Evolutionary conservation across 2,888 invertebrate species (phyloP), one percentile per base, ranked within the genome.

Genomic region (Trissolcus japonicus): DNA sequence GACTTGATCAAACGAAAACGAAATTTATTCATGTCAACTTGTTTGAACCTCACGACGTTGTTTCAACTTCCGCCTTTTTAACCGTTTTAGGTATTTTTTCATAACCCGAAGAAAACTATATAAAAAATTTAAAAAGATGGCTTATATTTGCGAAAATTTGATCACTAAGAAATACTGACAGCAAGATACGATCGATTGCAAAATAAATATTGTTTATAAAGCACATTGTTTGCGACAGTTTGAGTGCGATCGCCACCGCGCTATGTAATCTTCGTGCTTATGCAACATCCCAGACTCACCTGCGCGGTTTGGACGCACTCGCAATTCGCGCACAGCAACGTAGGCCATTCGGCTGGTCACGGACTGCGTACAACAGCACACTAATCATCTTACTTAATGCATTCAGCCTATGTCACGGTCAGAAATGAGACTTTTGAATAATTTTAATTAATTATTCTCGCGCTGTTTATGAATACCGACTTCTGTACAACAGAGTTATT

Each of bases 271-370:
- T 76, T 67, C 55, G 48, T 41, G 67, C 62, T 78, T 80, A 76
- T 78, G 78, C 76, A 80, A 80, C 66, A 50, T 35, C 21, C n/a
- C 60, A 73, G 63, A 16, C 73, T 78, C 73, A 78, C 79, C 79
- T 77, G 77, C 68, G 63, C 71, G 68, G n/a, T 50, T 57, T 56
- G 66, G 53, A 61, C 51, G 56, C 62, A 67, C 46, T 76, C 65
- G 55, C 53, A 71, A 60, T 66, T 73, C 43, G 61, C 59, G 67
- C 67, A 79, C 13, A 41, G 55, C 65, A 55, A 68, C 75, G 56
- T 65, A 73, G 73, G 62, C 62, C 73, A 57, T 76, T 69, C 69
- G 50, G 53, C 50, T 75, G 62, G 75, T 75, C 75, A 19, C 41
- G 57, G 53, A 54, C 50, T 53, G 62, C 73, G 59, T 65, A 57